Percentiles rank a stretch among this genome's conserved stretches.
These are phyloP conservation scores for Chymomyza fuscimana DNA, from an alignment of 2,888 invertebrate species.

Conservation along the genomic window DNA sequence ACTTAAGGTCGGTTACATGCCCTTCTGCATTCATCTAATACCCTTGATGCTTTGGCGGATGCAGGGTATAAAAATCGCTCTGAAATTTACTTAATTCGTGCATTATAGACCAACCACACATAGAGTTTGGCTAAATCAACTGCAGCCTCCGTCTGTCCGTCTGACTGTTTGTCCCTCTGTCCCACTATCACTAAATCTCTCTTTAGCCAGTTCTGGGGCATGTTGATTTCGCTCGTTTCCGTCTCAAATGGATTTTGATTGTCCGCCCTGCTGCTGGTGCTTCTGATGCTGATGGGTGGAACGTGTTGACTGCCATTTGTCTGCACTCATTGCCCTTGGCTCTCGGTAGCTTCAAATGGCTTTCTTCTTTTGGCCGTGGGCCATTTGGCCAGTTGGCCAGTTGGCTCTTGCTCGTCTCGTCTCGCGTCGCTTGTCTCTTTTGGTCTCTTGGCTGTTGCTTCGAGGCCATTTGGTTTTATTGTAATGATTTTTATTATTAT, in stretches of 20 bases:
- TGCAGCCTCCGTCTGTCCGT: not conserved
- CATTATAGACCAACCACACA: constrained; percentile 32
- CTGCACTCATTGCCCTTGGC: constrained; percentile 58
- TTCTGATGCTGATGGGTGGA: constrained; percentile 53
- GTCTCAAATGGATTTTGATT: constrained; percentile 74
- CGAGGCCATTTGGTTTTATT: constrained; percentile 67
- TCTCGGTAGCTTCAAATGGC: constrained; percentile 15
- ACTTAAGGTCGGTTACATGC: too few species aligned
- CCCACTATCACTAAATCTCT: not conserved
- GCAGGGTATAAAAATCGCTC: not conserved
- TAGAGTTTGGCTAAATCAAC: not conserved
- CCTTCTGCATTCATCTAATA: too few species aligned
- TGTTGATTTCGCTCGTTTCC: constrained; percentile 71
- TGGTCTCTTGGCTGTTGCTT: constrained; percentile 55
- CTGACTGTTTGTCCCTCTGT: not conserved
- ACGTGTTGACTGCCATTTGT: constrained; percentile 69
- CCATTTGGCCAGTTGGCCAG: constrained; percentile 8
- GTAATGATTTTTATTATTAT: constrained; percentile 73
- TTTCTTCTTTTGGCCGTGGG: constrained; percentile 6
- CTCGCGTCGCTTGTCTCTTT: too few species aligned
- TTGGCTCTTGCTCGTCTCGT: constrained; percentile 11
- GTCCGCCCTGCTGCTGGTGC: constrained; percentile 50
- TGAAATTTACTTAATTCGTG: constrained; percentile 19
- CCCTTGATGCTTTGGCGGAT: too few species aligned
- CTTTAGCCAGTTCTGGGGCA: constrained; percentile 18